A percentile compares a stretch with the other conserved stretches of the same genome.
phyloP scores from a whole-genome alignment of 2,797 vertebrate species.

The Steatocranus sp. region DNA sequence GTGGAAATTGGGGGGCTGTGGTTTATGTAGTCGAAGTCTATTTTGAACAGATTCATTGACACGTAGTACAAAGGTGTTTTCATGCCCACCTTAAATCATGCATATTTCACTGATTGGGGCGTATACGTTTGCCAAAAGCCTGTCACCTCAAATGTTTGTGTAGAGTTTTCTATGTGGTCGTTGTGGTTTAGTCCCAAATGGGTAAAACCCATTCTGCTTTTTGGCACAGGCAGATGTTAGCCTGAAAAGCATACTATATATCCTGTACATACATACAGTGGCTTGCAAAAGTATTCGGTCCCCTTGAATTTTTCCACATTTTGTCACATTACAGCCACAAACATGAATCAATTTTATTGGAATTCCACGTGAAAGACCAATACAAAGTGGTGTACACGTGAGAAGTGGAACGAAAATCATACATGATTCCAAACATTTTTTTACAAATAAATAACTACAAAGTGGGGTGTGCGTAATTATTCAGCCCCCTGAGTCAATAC shows the following conservation, averaged over 20 bases:
- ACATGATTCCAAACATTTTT: no score
- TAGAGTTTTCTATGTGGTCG: conserved; percentile 39
- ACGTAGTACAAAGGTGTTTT: conserved; percentile 50
- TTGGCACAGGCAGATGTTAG: conserved; percentile 2
- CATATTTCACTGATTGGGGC: conserved; percentile 57
- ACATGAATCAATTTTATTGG: no score
- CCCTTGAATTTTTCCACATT: no score
- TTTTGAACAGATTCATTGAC: conserved; percentile 64
- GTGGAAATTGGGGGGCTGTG: neutral
- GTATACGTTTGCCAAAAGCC: conserved; percentile 34
- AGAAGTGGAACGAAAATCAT: no score
- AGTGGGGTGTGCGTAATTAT: no score
- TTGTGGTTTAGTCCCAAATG: conserved; percentile 22
- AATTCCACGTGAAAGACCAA: no score
- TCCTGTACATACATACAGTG: neutral
- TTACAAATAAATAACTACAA: no score
- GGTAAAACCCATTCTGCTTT: conserved; percentile 25
- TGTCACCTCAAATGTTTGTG: conserved; percentile 48
- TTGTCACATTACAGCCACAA: no score
- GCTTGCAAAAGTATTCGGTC: no score
- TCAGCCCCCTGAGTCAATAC: no score
- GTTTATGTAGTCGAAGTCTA: neutral
- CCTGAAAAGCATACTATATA: conserved; percentile 3
- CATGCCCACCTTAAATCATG: conserved; percentile 60
- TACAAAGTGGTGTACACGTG: no score